Base-by-base conservation (phyloP, 1,140 invertebrate genomes). In the Seison nebaliae region DNA sequence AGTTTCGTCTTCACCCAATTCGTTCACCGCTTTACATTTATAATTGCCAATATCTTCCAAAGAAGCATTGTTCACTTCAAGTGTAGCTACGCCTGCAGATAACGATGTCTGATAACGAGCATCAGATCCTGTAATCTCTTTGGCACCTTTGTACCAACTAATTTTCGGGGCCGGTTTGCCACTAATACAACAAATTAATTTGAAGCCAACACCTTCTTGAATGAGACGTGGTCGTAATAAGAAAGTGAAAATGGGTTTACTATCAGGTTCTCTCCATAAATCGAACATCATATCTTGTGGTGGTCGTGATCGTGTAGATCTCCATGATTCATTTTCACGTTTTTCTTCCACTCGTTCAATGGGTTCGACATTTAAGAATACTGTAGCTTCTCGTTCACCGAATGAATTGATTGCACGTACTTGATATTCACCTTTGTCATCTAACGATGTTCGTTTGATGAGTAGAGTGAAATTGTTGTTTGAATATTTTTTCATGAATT, bases 341-440 rank as follows among this genome's bases (percentile, higher is more conserved):
- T 29, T 34, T 15, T 20, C 22, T 28, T 18, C 18, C 21, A 9
- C 40, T 22, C 17, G 30, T 38, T 3, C 11, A 20, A 36, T 21
- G 19, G 76, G 76, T 69, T 91, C 81, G 17, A 98, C 84, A 53
- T 88, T 91, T 3, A 98, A 67, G 67, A 86, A 88, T 4, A 88
- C 81, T 32, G 80, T 73, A 60, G 91, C 84, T 62, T 96, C 86
- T 46, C 76, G 68, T 49, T 73, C 77, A 31, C 88, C 88, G 58
- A 88, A 96, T 52, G 80, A 77, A 65, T 96, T 98, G 57, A 93
- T 81, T 3, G 88, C 88, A 28, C 77, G 65, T 46, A 96, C 88
- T 36, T 84, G 74, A 53, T 94, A 94, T 54, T 93, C 84, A 48
- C 88, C 88, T 51, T 81, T 70, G 55, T 98, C 86, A 45, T 80